Evolutionary conservation across 2,888 invertebrate genomes (phyloP), one percentile per base, ranked within the genome.

Genomic region (Ganaspis brasiliensis): DNA sequence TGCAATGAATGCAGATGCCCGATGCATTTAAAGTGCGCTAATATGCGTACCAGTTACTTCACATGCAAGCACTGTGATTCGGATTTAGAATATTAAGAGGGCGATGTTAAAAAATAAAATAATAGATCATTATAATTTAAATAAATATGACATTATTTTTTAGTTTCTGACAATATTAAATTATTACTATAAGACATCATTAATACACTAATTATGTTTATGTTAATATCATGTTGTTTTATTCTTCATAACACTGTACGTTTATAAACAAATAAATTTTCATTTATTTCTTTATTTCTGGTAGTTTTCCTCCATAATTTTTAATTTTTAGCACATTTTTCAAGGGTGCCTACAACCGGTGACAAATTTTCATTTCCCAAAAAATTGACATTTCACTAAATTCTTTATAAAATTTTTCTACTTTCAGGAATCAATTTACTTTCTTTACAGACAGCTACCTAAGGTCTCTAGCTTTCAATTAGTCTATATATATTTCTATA

Each of bases 11-110:
- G 63, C 4, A 21, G 21, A 8, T 16, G 63, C 8, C 70, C 70
- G 26, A 45, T 70, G 12, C 70, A 70, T 40, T 45, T 70, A 9
- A 70, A 45, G 45, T 70, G 45, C 45, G 40, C 40, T 21, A 21
- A 70, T 10, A 70, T 70, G 19, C 37, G 9, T 24, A 14, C 24
- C 40, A 45, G 21, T 40, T 56, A 24, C 24, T 70, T 16, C 21
- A 45, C 45, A 5, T 70, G 70, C 5, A 45, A 70, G 9, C 40
- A 70, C 45, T 70, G 70, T n/a, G 45, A 0, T 52, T 52, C 52
- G n/a, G 52, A 16, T 52, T 49, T 31, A 31, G 31, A 31, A 31
- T 2, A 31, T 31, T 2, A 31, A 2, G 31, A 2, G 31, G 31
- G 6, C 31, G 31, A 31, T 31, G 6, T 31, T 31, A 31, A 31